These are phyloP conservation scores for Dromiciops gliroides DNA, from an alignment of 2,113 vertebrate genomes.

Conservation along the genomic window DNA sequence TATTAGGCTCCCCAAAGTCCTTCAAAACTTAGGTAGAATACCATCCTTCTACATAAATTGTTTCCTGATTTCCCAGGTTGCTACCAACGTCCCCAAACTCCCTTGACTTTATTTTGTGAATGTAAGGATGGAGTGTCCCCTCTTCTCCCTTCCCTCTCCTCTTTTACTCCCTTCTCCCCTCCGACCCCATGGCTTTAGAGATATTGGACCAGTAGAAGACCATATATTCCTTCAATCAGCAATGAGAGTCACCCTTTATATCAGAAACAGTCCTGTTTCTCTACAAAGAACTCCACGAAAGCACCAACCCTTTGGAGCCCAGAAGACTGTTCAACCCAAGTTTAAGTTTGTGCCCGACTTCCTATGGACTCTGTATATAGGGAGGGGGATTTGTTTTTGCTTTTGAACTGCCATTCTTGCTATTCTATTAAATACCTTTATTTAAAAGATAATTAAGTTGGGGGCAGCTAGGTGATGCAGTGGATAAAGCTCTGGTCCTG, in stretches of 20 bases:
- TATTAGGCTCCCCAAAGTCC: too few relatives aligned
- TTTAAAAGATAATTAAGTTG: neutral
- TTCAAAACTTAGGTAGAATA: neutral
- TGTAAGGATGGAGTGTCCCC: neutral
- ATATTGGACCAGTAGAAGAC: neutral
- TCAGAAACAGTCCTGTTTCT: too few relatives aligned
- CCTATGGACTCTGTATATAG: neutral
- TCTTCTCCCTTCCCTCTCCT: neutral
- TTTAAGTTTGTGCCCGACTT: neutral
- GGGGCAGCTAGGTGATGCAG: too few relatives aligned
- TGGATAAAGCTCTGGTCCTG: too few relatives aligned
- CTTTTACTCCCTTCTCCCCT: neutral
- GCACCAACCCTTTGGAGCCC: neutral
- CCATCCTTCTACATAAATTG: neutral
- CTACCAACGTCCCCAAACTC: neutral
- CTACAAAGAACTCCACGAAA: too few relatives aligned
- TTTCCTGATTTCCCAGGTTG: neutral
- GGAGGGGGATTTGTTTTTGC: neutral
- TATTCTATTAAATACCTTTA: neutral
- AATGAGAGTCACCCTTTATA: too few relatives aligned
- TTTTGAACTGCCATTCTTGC: neutral
- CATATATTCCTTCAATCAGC: neutral
- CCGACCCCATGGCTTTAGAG: neutral
- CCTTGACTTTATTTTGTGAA: neutral
- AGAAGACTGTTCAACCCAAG: neutral